Evolutionary conservation across 2,797 vertebrate species (phyloP), one percentile per base, ranked within the genome.

Genomic region (Amblyraja radiata): DNA sequence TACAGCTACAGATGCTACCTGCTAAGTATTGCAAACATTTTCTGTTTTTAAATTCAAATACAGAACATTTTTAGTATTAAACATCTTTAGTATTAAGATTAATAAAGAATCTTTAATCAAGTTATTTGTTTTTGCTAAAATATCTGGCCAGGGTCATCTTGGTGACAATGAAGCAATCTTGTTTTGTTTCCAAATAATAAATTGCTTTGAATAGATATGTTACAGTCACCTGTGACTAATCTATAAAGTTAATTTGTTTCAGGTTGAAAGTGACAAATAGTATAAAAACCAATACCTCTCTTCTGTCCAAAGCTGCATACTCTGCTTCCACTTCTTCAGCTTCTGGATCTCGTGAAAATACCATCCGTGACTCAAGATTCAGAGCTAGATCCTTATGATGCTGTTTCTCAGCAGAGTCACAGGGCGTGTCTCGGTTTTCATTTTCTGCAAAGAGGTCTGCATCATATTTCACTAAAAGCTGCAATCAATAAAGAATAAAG

Each of bases 281-380:
- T n/a, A 23, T 6, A 84, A 90, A 91, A 91, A 23, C 1, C 1
- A 11, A 54, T 94, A 99, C 98, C 98, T 99, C 98, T 97, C 97
- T 97, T 96, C 97, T 98, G 96, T 99, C 98, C 93, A 99, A 97
- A 93, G 98, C 98, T 94, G 99, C 98, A 93, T 99, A 99, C 95
- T 99, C 98, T 13, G 98, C 98, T 97, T 99, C 98, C 93, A 98
- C 98, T 95, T 97, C 97, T 95, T 98, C 98, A 77, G 98, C 98
- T 95, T 98, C 98, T 1, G 98, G 98, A 96, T 98, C 98, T 94
- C 97, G 97, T 93, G 98, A 99, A 96, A 99, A 99, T 94, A 99
- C 99, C 99, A 99, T 99, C 95, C 99, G 99, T 93, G 99, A 99
- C 96, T 99, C 99, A 96, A 99, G 97, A 96, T 98, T 98, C 91